Base-by-base conservation (phyloP, 2,113 vertebrate genomes). In the Leucosticte australis region DNA sequence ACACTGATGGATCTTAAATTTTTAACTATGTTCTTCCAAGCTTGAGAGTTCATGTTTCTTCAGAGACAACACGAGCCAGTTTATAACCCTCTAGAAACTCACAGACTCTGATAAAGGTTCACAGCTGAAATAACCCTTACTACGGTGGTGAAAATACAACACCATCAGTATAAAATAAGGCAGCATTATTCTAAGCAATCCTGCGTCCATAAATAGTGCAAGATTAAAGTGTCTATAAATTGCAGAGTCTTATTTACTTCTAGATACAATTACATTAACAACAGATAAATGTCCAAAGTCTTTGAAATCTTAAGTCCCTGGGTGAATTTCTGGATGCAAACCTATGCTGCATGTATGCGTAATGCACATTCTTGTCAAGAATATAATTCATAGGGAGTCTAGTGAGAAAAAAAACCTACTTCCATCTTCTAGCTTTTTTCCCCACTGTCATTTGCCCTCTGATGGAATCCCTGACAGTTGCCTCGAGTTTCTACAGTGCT, bases 141-240 rank as follows among this genome's bases (percentile, higher is more conserved):
- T 57, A 62, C 62, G 94, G 81, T 60, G 84, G 81, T 96, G 94
- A 96, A 95, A 92, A 91, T 81, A 95, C 70, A 94, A 74, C 46
- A n/a, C 77, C 79, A 68, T 92, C 94, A 73, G 92, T 92, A 93
- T 93, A 97, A 97, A 96, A 96, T 91, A 96, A 97, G 74, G 81
- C 93, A 88, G 69, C 87, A 92, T 96, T 97, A 95, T 96, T 96
- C 96, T 87, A 96, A 96, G 92, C 89, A 94, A 90, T 83, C 91
- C 95, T 67, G 22, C 42, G 68, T 79, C 92, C 91, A 92, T 96
- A 97, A 97, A 95, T 87, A 96, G 74, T 11, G 65, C 50, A 59
- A 93, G 91, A 95, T 93, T 89, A 89, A 92, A 96, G 88, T 77
- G 92, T 75, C 95, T 94, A 97, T 96, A 96, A 97, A 96, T 89